Evolutionary conservation across 1,140 invertebrate species (phyloP).

Genomic region (Rhizoglyphus robini): DNA sequence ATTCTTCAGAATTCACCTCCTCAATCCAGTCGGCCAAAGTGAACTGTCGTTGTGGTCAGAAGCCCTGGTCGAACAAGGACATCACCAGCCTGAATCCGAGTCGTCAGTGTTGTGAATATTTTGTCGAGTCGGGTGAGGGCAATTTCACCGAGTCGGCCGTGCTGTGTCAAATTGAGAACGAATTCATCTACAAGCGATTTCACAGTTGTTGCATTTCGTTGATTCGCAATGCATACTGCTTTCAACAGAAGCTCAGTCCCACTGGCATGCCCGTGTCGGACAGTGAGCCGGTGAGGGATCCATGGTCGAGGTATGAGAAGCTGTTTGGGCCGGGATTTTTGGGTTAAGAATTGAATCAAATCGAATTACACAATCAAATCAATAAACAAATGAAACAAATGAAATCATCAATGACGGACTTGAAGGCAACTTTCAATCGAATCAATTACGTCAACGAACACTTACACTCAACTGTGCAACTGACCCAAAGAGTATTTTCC

Average conservation of each 20-base stretch:
- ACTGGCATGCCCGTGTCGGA: neutral
- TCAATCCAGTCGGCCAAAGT: neutral
- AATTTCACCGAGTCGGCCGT: neutral
- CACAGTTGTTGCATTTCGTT: constrained; percentile 3
- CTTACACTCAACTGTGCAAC: too few species aligned
- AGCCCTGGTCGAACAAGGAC: constrained; percentile 1
- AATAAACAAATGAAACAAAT: too few species aligned
- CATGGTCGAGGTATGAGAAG: neutral
- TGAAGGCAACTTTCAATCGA: too few species aligned
- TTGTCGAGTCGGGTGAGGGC: neutral
- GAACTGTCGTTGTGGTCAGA: constrained; percentile 10
- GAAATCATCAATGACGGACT: too few species aligned
- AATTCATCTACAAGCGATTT: constrained; percentile 13
- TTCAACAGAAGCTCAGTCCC: neutral
- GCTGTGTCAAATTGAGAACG: neutral
- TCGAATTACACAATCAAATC: too few species aligned
- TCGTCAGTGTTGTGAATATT: constrained; percentile 6
- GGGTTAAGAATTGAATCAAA: too few species aligned
- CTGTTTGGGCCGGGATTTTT: neutral
- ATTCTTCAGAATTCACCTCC: too few species aligned
- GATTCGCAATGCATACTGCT: constrained; percentile 7
- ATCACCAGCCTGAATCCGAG: neutral
- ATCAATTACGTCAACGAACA: too few species aligned
- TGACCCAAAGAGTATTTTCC: too few species aligned
- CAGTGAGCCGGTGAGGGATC: neutral